Base-by-base conservation (phyloP, 1,140 invertebrate genomes). In the Argopecten irradians region DNA sequence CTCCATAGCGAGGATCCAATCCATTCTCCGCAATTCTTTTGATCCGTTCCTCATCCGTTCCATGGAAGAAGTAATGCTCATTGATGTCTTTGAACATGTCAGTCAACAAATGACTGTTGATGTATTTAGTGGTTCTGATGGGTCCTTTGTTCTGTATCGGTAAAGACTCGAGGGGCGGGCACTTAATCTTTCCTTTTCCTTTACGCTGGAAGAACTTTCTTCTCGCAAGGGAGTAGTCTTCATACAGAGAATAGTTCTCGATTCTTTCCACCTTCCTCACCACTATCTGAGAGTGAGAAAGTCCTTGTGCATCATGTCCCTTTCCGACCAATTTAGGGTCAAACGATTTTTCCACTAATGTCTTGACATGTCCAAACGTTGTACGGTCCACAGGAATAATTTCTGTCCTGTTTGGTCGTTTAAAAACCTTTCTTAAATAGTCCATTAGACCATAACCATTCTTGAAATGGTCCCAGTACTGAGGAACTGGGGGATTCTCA, bases 1-100 rank as follows among this genome's bases (percentile, higher is more conserved):
- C 87, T 16, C 87, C 87, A 35, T 85, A 34, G 84, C 86, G 85
- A 1, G 84, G 86, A 84, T 91, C 91, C 8, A 91, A 14, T 32
- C 91, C 91, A 34, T 89, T 88, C 22, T 86, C 34, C 14, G 83
- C 39, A 36, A 91, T 90, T 9, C 87, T 88, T 14, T 87, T 34
- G 32, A 89, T 86, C 43, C 22, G 84, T 2, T 90, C 46, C 13
- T 87, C 43, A 8, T 87, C 87, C 28, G 89, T 91, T n/a, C 91
- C 89, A 55, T 91, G 91, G 55, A 91, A 90, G 1, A 91, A 83
- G 46, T 89, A 90, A 85, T 55, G 84, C 83, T 91, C 91, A 88
- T 91, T 91, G 28, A 90, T 85, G 46, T 90, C 83, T 41, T 55
- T 35, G 32, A 84, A 46, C 0, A 88, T n/a, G 46, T 86, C 89